Percentiles rank a stretch among this genome's conserved stretches.
Conservation (phyloP, 2,797 vertebrate species). For the Pseudochirops corinnae region DNA sequence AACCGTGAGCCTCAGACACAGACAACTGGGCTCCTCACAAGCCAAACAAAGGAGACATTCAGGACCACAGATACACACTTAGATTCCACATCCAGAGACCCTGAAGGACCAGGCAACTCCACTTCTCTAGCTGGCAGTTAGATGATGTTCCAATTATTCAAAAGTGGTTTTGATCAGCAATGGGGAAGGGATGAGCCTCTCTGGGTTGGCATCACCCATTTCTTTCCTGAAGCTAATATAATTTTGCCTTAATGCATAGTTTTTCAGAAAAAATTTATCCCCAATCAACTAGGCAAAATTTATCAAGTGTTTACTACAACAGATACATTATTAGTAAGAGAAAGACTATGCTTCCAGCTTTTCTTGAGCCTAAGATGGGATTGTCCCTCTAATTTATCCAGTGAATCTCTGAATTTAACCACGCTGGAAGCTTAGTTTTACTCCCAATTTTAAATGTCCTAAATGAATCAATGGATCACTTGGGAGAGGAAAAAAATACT, state of each 20-base stretch:
- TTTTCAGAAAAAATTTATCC: background rate
- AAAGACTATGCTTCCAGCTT: background rate
- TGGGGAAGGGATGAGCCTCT: background rate
- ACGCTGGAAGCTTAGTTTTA: background rate
- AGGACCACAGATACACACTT: accelerated
- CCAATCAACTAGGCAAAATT: background rate
- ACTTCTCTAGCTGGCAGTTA: background rate
- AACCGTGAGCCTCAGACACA: background rate
- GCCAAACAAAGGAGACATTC: constrained; percentile 22
- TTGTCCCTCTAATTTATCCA: background rate
- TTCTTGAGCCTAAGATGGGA: background rate
- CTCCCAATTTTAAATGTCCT: background rate
- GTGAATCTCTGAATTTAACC: background rate
- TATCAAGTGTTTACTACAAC: background rate
- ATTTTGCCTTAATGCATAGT: background rate
- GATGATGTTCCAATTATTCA: background rate
- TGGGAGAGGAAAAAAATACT: background rate
- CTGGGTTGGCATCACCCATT: background rate
- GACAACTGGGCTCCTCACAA: background rate
- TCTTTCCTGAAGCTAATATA: background rate
- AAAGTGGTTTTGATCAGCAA: background rate
- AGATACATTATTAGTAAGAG: background rate
- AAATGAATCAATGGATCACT: background rate
- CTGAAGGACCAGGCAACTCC: background rate
- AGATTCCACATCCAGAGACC: background rate